Evolutionary conservation across 2,113 vertebrate species (phyloP).

Genomic region (Thamnophis sirtalis): DNA sequence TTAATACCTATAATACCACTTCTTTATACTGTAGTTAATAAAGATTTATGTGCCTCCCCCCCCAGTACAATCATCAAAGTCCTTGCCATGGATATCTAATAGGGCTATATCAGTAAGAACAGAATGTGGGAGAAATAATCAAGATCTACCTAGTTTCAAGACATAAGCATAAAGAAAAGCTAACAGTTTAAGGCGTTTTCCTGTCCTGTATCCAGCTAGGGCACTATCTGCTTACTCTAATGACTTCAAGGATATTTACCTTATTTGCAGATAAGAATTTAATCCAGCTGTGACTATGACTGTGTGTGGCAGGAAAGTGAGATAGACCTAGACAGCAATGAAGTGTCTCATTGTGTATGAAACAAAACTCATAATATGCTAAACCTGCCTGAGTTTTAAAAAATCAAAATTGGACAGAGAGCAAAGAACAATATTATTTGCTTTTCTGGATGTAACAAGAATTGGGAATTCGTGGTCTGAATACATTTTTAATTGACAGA

Average conservation of each 20-base stretch:
- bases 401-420: background rate
- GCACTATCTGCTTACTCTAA: background rate
- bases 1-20: background rate
- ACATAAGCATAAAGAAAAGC: background rate
- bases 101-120: background rate
- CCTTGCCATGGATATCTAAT: background rate
- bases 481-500: background rate
- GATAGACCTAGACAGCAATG: constrained; percentile 22
- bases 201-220: background rate
- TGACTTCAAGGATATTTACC: constrained; percentile 39
- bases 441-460: background rate
- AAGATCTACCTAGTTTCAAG: background rate
- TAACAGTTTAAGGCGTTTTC: background rate
- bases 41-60: background rate
- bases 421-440: background rate
- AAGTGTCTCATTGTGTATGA: too few species aligned
- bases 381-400: background rate
- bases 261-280: constrained; percentile 55
- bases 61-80: background rate
- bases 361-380: background rate
- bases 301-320: background rate
- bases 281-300: constrained; percentile 23
- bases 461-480: background rate
- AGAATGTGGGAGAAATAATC: background rate
- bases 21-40: background rate